Evolutionary conservation across 2,888 invertebrate genomes (phyloP).

Genomic region (Drosophila anomelani): DNA sequence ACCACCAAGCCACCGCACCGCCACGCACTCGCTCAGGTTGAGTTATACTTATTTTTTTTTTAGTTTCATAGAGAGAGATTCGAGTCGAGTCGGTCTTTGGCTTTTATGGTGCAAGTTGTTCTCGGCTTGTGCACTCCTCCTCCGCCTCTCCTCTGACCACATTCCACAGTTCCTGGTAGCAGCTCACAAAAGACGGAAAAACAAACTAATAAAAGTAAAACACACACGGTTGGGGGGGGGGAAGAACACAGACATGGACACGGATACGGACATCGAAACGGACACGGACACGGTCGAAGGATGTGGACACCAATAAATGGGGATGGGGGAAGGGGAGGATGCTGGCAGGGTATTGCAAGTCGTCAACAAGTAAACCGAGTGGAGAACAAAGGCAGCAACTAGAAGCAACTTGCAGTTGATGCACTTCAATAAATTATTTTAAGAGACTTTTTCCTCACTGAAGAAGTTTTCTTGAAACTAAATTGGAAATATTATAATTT

Average conservation of each 20-base stretch:
- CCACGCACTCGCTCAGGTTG: conserved; percentile 49
- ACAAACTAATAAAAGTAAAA: conserved; percentile 74
- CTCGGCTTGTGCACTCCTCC: conserved; percentile 7
- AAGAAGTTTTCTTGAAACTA: neutral
- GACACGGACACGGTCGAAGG: conserved; percentile 24
- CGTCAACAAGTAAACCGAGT: conserved; percentile 57
- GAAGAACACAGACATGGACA: conserved; percentile 37
- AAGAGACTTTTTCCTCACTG: neutral
- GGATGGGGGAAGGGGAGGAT: neutral
- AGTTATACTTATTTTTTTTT: conserved; percentile 51
- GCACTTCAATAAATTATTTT: conserved; percentile 20
- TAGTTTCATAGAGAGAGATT: conserved; percentile 32
- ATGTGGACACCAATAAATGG: conserved; percentile 35
- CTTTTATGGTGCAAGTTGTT: conserved; percentile 60
- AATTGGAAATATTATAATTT: too few species aligned
- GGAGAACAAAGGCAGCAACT: conserved; percentile 52
- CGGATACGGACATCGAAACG: conserved; percentile 27
- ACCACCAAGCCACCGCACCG: conserved; percentile 24
- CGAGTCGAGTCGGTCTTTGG: conserved; percentile 50
- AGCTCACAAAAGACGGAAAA: conserved; percentile 52
- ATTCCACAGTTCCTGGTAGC: neutral
- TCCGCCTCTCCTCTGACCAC: neutral
- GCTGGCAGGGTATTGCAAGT: conserved; percentile 22
- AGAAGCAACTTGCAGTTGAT: conserved; percentile 14
- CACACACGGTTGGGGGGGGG: conserved; percentile 35